These are phyloP conservation scores for Zeuzera pyrina DNA, from an alignment of 2,888 invertebrate species.

Conservation along the genomic window DNA sequence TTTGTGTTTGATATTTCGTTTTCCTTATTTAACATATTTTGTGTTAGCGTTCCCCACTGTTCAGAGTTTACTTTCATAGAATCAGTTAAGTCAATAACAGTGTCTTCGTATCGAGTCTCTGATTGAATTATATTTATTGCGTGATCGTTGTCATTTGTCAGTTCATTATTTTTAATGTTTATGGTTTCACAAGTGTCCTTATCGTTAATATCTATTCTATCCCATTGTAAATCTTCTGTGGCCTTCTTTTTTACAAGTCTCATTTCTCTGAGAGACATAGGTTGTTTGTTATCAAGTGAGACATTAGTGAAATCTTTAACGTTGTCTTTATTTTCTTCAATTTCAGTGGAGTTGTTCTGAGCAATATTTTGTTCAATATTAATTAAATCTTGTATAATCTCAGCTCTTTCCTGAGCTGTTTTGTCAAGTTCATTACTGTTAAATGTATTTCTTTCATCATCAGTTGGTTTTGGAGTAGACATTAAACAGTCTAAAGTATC, in stretches of 20 bases:
- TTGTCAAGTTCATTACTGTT: constrained; percentile 34
- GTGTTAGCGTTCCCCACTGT: constrained; percentile 24
- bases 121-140: too few relatives aligned
- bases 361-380: constrained; percentile 62
- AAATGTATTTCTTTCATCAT: constrained; percentile 33
- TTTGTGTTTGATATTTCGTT: constrained; percentile 22
- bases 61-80: constrained; percentile 26
- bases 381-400: constrained; percentile 61
- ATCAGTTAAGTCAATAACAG: constrained; percentile 38
- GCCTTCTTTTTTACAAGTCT: not conserved
- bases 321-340: not conserved
- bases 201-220: constrained; percentile 26
- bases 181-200: constrained; percentile 18
- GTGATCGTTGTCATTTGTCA: constrained; percentile 13
- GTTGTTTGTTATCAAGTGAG: too few relatives aligned
- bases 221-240: constrained; percentile 26
- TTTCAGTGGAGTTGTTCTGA: too few relatives aligned
- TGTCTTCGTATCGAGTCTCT: constrained; percentile 22
- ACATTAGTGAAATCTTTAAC: too few relatives aligned
- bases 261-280: too few relatives aligned
- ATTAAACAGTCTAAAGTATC: constrained; percentile 56
- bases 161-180: constrained; percentile 15
- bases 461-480: constrained; percentile 45
- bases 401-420: constrained; percentile 45
- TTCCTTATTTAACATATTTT: constrained; percentile 29